Evolutionary conservation across 23 tunicate genomes (phyloP).

Genomic region (Pegea sp.): DNA sequence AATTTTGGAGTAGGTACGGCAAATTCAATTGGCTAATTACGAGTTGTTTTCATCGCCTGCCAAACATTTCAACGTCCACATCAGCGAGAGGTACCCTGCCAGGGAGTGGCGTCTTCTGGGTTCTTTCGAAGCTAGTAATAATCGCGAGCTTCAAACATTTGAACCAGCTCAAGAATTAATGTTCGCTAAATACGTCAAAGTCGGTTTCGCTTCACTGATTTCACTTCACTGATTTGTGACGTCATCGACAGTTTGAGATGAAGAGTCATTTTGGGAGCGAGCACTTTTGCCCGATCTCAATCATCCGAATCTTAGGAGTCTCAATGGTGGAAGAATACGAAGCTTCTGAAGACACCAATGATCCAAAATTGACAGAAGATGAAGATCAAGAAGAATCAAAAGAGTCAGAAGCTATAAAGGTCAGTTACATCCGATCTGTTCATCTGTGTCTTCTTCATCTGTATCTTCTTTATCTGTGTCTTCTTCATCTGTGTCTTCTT

Average conservation of each 20-base stretch:
- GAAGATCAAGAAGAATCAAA: background rate
- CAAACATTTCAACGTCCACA: constrained; percentile 30
- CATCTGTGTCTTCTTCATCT: no score
- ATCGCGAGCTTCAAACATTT: constrained; percentile 49
- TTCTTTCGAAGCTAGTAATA: constrained; percentile 58
- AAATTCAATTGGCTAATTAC: constrained; percentile 59
- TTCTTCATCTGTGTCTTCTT: background rate
- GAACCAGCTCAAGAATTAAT: constrained; percentile 19
- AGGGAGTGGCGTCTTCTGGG: constrained; percentile 72
- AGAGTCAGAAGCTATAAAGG: background rate
- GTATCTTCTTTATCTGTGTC: no score
- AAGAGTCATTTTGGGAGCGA: constrained; percentile 76
- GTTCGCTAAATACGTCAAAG: constrained; percentile 84
- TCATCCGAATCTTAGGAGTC: constrained; percentile 68
- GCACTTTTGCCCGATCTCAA: constrained; percentile 81
- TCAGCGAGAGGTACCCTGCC: constrained; percentile 77
- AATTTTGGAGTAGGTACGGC: constrained; percentile 3
- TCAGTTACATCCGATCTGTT: background rate
- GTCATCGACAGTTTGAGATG: constrained; percentile 92
- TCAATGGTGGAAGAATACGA: constrained; percentile 93
- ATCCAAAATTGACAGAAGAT: constrained; percentile 2
- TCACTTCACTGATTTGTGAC: no score
- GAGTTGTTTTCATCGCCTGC: constrained; percentile 81
- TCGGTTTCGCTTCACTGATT: background rate
- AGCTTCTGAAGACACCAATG: constrained; percentile 19